Evolutionary conservation across 2,113 vertebrate genomes (phyloP).

Genomic region (Gallinago undulata): DNA sequence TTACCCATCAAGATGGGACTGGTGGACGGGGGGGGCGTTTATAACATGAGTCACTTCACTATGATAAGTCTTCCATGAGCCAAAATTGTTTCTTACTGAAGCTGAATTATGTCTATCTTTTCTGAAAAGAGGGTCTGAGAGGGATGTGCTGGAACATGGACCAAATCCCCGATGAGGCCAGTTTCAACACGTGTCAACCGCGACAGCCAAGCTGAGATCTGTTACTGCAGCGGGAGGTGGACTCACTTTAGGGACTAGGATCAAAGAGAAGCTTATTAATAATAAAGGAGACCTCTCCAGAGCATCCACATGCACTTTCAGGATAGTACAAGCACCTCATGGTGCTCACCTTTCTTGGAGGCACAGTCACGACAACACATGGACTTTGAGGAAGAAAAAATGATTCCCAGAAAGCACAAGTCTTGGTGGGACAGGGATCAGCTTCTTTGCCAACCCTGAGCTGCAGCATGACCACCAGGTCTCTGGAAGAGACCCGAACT

Average conservation of each 20-base stretch:
- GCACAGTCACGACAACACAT: background rate
- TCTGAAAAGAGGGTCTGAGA: background rate
- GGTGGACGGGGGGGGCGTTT: background rate
- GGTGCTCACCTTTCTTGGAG: background rate
- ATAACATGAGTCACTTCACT: accelerated
- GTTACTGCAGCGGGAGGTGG: background rate
- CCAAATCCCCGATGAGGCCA: background rate
- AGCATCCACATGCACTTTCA: background rate
- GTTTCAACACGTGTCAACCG: background rate
- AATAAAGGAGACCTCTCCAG: background rate
- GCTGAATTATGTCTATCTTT: background rate
- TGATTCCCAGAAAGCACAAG: background rate
- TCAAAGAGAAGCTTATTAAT: background rate
- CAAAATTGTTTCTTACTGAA: background rate
- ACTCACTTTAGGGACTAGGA: background rate
- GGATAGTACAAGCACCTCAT: background rate
- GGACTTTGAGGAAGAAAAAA: background rate
- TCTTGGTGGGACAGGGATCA: background rate
- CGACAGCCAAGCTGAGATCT: background rate
- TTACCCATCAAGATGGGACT: background rate
- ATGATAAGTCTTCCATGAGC: background rate
- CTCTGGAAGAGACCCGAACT: background rate
- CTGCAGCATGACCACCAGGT: background rate
- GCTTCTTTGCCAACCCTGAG: background rate
- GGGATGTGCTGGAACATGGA: background rate